Conservation (phyloP, 2,113 vertebrate genomes). For the Caracal caracal region DNA sequence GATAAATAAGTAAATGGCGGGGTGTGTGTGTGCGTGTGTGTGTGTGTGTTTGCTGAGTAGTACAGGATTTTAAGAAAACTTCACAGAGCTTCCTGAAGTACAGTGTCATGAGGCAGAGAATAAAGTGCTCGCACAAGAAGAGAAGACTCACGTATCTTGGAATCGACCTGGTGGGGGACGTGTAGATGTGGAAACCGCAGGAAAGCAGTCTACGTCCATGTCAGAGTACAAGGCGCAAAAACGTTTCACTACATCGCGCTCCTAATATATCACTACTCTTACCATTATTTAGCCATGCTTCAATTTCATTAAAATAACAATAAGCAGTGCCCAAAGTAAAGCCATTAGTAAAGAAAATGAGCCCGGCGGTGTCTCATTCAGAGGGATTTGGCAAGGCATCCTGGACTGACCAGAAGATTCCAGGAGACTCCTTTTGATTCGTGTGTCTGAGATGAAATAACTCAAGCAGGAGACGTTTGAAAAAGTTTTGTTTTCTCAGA, state of each 20-base stretch:
- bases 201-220: not conserved
- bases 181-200: not conserved
- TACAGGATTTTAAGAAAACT: not conserved
- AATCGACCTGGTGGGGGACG: not conserved
- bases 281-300: not conserved
- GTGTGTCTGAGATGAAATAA: not conserved
- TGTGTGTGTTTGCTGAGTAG: not conserved
- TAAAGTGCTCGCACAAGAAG: not conserved
- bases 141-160: not conserved
- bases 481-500: slow-evolving; percentile 22
- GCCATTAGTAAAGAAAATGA: not conserved
- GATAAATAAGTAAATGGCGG: not conserved
- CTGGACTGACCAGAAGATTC: not conserved
- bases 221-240: not conserved
- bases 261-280: no score
- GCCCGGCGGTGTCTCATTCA: not conserved
- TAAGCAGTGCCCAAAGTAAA: not conserved
- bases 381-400: not conserved
- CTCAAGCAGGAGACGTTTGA: not conserved
- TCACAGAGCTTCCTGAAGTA: not conserved
- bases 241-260: not conserved
- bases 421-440: not conserved
- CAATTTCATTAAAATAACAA: not conserved
- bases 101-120: not conserved
- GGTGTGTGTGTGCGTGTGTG: no score